phyloP scores from a whole-genome alignment of 1,140 invertebrate genomes.

The Bombus terrestris region DNA sequence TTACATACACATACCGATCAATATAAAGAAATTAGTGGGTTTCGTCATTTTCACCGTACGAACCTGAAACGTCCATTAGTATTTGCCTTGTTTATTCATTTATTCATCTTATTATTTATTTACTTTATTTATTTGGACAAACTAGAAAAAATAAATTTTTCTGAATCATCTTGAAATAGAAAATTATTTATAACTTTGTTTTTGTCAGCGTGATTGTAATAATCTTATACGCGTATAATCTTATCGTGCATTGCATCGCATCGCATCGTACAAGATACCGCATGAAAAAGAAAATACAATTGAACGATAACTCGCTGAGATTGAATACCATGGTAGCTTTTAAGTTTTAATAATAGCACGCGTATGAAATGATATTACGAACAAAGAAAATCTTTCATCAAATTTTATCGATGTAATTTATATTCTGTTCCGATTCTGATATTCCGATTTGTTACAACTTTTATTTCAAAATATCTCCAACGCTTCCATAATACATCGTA shows the following conservation, averaged over 20 bases:
- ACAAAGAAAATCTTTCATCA: not conserved
- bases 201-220: too few relatives aligned
- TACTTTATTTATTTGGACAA: too few relatives aligned
- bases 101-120: too few relatives aligned
- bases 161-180: too few relatives aligned
- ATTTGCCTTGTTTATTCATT: too few relatives aligned
- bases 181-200: too few relatives aligned
- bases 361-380: not conserved
- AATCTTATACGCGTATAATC: too few relatives aligned
- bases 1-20: conserved; percentile 49
- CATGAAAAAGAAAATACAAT: not conserved
- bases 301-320: not conserved
- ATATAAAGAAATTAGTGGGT: conserved; percentile 50
- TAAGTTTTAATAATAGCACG: not conserved
- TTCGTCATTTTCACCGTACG: too few relatives aligned
- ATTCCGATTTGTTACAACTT: not conserved
- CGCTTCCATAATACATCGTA: not conserved
- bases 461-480: not conserved
- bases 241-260: too few relatives aligned
- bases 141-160: too few relatives aligned
- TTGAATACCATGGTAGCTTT: not conserved
- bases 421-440: not conserved
- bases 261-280: not conserved
- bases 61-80: too few relatives aligned
- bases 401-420: not conserved